Conservation (phyloP, 2,888 invertebrate species). For the Embidobia sp. region DNA sequence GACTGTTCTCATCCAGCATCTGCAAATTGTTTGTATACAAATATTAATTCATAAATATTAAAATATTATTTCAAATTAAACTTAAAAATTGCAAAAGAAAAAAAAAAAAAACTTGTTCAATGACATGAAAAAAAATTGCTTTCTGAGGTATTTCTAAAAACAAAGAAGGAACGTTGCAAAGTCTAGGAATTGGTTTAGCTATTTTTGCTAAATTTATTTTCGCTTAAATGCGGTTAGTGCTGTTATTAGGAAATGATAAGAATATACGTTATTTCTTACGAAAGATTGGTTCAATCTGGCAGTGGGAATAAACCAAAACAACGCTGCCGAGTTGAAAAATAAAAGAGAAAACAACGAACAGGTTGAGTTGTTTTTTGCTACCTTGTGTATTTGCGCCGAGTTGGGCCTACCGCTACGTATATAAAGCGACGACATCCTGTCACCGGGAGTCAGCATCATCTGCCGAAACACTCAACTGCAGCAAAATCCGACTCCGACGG, state of each 20-base stretch:
- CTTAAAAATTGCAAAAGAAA: background rate
- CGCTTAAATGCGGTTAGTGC: too few species aligned
- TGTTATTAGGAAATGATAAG: too few species aligned
- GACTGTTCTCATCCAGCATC: conserved; percentile 98
- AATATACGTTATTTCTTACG: too few species aligned
- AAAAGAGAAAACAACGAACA: conserved; percentile 6
- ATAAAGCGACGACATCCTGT: conserved; percentile 48
- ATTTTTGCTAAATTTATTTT: too few species aligned
- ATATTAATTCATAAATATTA: background rate
- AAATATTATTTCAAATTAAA: background rate
- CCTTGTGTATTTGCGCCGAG: conserved; percentile 59
- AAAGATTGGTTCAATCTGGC: too few species aligned
- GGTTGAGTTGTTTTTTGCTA: conserved; percentile 3
- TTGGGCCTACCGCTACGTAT: conserved; percentile 51
- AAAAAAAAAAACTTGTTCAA: too few species aligned
- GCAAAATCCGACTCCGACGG: too few species aligned
- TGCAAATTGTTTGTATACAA: conserved; percentile 80
- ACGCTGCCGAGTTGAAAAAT: background rate
- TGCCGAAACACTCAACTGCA: too few species aligned
- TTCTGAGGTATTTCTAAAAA: too few species aligned
- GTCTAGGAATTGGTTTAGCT: too few species aligned
- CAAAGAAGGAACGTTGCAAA: too few species aligned
- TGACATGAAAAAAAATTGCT: background rate
- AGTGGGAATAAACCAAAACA: conserved; percentile 4
- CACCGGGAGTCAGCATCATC: too few species aligned